These are phyloP conservation scores for Spatula clypeata DNA, from an alignment of 2,797 vertebrate genomes.

Conservation along the genomic window DNA sequence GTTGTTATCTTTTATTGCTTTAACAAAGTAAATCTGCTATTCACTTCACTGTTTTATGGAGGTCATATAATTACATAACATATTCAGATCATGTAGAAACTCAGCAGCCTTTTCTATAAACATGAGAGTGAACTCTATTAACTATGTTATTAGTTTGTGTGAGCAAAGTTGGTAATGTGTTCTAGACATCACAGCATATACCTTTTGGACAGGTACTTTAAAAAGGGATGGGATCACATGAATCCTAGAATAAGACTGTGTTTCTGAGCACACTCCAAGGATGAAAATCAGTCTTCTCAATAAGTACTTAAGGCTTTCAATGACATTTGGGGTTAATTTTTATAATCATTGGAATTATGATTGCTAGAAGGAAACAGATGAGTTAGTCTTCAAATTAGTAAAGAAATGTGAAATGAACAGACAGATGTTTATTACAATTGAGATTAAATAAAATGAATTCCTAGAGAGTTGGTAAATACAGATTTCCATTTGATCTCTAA, in stretches of 20 bases:
- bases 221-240: not conserved
- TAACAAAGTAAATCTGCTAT: not conserved
- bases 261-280: not conserved
- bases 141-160: not conserved
- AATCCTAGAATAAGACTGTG: not conserved
- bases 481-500: not conserved
- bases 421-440: not conserved
- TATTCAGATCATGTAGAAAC: not conserved
- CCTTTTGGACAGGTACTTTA: not conserved
- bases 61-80: not conserved
- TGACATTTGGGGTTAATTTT: not conserved
- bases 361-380: not conserved
- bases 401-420: not conserved
- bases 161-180: not conserved
- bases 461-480: not conserved
- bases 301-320: not conserved
- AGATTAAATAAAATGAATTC: not conserved
- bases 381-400: not conserved
- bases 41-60: not conserved
- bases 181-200: not conserved
- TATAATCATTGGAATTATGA: not conserved
- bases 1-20: not conserved
- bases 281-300: not conserved
- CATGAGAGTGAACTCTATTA: not conserved
- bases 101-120: not conserved